These are phyloP conservation scores for Phocides pigmalion DNA, from an alignment of 1,140 invertebrate genomes.

Conservation along the genomic window DNA sequence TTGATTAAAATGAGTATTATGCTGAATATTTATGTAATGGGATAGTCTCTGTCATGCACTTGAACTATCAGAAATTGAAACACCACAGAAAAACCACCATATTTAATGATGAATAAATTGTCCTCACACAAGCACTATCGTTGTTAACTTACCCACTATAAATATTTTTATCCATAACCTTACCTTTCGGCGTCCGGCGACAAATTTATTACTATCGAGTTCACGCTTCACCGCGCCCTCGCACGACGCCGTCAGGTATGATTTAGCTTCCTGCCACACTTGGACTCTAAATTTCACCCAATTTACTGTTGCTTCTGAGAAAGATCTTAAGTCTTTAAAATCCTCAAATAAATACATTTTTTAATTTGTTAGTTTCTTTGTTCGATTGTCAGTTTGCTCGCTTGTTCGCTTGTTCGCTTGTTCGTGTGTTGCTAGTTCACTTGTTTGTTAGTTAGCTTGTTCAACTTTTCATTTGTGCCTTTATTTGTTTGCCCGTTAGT, in stretches of 20 bases:
- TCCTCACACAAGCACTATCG: neutral
- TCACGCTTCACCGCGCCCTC: slow-evolving; percentile 55
- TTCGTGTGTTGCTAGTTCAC: no score
- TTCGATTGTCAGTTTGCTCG: no score
- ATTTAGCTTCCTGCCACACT: slow-evolving; percentile 53
- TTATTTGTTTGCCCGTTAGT: no score
- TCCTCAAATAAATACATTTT: no score
- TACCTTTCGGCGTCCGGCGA: slow-evolving; percentile 31
- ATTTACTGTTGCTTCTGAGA: slow-evolving; percentile 13
- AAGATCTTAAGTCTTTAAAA: neutral
- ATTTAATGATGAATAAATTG: neutral
- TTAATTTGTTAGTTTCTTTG: no score
- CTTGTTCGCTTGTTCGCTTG: no score
- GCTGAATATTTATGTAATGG: no score
- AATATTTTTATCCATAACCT: slow-evolving; percentile 16
- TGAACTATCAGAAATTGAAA: no score
- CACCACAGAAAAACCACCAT: neutral
- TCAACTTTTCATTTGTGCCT: no score
- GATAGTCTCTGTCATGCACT: no score
- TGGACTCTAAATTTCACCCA: slow-evolving; percentile 55
- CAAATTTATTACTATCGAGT: slow-evolving; percentile 71
- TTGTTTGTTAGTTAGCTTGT: no score
- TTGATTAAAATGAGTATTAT: no score
- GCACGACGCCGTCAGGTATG: slow-evolving; percentile 65
- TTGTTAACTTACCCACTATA: neutral